Evolutionary conservation across 2,113 vertebrate genomes (phyloP), one percentile per base, ranked within the genome.

Genomic region (Hylia prasina): DNA sequence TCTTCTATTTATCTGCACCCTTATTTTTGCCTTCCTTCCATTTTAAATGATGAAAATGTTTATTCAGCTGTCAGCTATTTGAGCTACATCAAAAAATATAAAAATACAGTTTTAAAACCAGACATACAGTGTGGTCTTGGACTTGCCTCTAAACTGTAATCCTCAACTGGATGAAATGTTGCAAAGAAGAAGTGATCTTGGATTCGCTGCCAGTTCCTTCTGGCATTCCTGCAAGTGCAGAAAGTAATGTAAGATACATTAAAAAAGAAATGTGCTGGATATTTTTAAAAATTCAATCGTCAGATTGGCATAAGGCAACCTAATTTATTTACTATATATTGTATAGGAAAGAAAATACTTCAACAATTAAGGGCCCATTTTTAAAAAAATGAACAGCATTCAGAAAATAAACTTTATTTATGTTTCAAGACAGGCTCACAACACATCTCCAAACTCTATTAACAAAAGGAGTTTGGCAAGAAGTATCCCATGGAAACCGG

Each of bases 141-240:
- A 93, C 97, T 97, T 96, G 98, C 99, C 98, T 99, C 99, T 77
- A 98, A 92, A 93, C 98, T 99, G 48, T 99, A 99, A 97, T 99
- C 99, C 82, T 98, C 85, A 25, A 99, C 84, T 4, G 99, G 99
- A 93, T 99, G 98, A 91, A 99, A 99, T 4, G 95, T 73, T 50
- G 98, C 97, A 91, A 99, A 99, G 95, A 99, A 99, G 95, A 99
- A 99, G 81, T 99, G 99, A 37, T 99, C 99, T 87, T 99, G 99
- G 94, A 99, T 99, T 96, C 98, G 98, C 7, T 97, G 98, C 99
- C 99, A 99, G 91, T 99, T 99, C 96, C 98, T 99, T 96, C 96
- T 98, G 42, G 99, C 99, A 90, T 99, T 99, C 94, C 99, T 99
- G 73, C 27, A 76, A 69, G 63, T 66, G 24, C 44, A 87, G 66